phyloP scores from a whole-genome alignment of 2,113 vertebrate genomes.

The Protomyctophum bolini region DNA sequence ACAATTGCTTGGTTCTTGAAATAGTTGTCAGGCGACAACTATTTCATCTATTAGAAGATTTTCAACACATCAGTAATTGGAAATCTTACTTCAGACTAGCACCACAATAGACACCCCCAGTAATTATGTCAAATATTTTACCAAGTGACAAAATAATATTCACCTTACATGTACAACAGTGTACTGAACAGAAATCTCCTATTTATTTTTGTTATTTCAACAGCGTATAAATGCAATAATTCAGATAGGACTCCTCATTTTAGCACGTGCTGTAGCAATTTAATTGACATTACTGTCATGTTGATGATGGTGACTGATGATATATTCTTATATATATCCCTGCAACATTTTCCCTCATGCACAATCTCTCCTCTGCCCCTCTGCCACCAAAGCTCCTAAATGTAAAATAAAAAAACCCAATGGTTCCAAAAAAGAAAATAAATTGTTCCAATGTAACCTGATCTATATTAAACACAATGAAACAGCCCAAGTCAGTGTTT shows the following conservation, averaged over 20 bases:
- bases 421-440: slow-evolving; percentile 38
- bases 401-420: slow-evolving; percentile 49
- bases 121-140: slow-evolving; percentile 55
- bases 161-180: slow-evolving; percentile 69
- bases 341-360: slow-evolving; percentile 54
- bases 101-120: slow-evolving; percentile 39
- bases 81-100: slow-evolving; percentile 29
- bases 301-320: slow-evolving; percentile 50
- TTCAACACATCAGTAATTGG: slow-evolving; percentile 24
- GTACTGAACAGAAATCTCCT: slow-evolving; percentile 58
- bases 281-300: slow-evolving; percentile 54
- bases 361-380: slow-evolving; percentile 38
- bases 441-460: slow-evolving; percentile 56
- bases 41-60: neutral
- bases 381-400: slow-evolving; percentile 35
- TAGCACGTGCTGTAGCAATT: slow-evolving; percentile 75
- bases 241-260: slow-evolving; percentile 78
- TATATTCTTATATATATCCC: slow-evolving; percentile 65
- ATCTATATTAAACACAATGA: slow-evolving; percentile 75
- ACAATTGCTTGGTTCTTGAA: slow-evolving; percentile 16
- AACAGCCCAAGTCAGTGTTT: slow-evolving; percentile 49
- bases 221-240: slow-evolving; percentile 88
- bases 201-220: slow-evolving; percentile 77
- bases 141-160: slow-evolving; percentile 52
- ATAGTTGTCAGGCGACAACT: slow-evolving; percentile 15